These are phyloP conservation scores for Petrocephalus sullivani DNA, from an alignment of 2,797 vertebrate genomes.

Conservation along the genomic window DNA sequence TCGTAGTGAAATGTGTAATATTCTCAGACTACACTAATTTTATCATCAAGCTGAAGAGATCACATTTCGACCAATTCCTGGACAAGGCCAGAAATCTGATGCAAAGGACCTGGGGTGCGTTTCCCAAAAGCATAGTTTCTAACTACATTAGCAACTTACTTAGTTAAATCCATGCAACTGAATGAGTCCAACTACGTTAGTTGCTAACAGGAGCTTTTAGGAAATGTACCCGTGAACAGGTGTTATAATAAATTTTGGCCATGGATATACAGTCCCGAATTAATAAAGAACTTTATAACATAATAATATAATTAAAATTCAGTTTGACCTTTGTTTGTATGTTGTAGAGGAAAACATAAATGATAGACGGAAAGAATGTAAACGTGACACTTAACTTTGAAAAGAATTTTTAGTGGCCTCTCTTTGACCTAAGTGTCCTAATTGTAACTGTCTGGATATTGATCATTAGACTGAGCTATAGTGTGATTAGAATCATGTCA, in stretches of 20 bases:
- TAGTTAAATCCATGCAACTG: too few species aligned
- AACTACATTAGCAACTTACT: too few species aligned
- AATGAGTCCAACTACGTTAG: too few species aligned
- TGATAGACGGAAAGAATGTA: conserved; percentile 66
- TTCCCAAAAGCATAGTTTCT: too few species aligned
- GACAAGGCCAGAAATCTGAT: not conserved
- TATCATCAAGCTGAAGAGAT: not conserved
- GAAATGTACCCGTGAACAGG: not conserved
- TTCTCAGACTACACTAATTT: not conserved
- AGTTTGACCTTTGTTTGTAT: conserved; percentile 28
- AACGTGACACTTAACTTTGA: conserved; percentile 71
- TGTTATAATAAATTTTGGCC: not conserved
- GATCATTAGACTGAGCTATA: conserved; percentile 69
- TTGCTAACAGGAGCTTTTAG: too few species aligned
- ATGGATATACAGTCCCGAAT: not conserved
- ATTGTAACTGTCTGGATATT: conserved; percentile 72
- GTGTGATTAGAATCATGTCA: conserved; percentile 55
- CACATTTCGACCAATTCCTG: not conserved
- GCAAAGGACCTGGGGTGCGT: not conserved
- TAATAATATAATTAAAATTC: not conserved
- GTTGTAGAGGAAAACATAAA: conserved; percentile 53
- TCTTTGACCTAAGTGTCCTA: conserved; percentile 67
- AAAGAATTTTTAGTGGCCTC: conserved; percentile 64
- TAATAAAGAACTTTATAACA: not conserved
- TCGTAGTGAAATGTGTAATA: not conserved